Evolutionary conservation across 2,888 invertebrate genomes (phyloP).

Genomic region (Hofmannophila pseudospretella): DNA sequence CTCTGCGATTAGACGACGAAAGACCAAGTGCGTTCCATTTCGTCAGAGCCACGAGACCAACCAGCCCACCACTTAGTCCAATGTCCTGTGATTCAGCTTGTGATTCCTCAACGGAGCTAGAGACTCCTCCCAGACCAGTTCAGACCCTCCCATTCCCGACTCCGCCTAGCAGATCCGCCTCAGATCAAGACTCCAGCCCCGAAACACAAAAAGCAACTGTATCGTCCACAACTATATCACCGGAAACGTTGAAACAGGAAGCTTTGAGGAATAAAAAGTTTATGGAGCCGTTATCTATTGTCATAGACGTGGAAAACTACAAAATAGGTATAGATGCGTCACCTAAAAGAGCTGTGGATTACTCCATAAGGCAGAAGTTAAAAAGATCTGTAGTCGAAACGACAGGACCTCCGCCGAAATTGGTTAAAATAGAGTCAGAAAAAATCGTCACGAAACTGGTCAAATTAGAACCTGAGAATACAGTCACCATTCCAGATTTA

Average conservation of each 20-base stretch:
- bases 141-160: constrained; percentile 72
- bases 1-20: constrained; percentile 59
- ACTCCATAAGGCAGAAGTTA: constrained; percentile 59
- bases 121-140: constrained; percentile 70
- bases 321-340: constrained; percentile 70
- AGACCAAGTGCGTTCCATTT: constrained; percentile 66
- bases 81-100: constrained; percentile 83
- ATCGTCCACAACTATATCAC: constrained; percentile 74
- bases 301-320: constrained; percentile 70
- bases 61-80: constrained; percentile 85
- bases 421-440: constrained; percentile 41
- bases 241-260: constrained; percentile 56
- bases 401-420: constrained; percentile 48
- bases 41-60: constrained; percentile 58
- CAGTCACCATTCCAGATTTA: constrained; percentile 10
- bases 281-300: constrained; percentile 68
- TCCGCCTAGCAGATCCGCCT: constrained; percentile 79
- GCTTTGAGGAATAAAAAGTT: constrained; percentile 49
- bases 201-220: constrained; percentile 71
- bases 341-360: constrained; percentile 68
- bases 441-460: constrained; percentile 20
- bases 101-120: constrained; percentile 76
- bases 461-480: constrained; percentile 10
- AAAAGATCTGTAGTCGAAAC: constrained; percentile 52
- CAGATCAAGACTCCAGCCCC: constrained; percentile 72